Conservation (phyloP, 2,113 vertebrate species). For the Antigone vipio region DNA sequence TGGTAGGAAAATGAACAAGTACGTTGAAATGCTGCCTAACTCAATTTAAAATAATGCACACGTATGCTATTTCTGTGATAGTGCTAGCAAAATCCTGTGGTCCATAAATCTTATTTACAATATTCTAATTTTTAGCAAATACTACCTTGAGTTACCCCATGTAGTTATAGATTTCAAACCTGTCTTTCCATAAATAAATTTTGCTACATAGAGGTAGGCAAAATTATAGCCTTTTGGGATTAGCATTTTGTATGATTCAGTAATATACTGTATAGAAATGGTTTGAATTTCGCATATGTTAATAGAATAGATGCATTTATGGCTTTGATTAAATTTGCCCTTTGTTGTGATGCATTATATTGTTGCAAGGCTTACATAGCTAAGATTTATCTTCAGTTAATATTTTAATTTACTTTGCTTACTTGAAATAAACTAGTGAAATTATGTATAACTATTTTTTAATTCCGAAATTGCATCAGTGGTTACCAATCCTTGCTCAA, state of each 20-base stretch:
- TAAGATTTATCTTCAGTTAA: neutral
- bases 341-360: neutral
- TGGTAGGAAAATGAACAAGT: neutral
- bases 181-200: neutral
- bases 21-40: neutral
- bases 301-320: neutral
- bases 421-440: neutral
- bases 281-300: neutral
- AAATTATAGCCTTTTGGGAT: neutral
- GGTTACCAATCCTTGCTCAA: neutral
- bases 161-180: neutral
- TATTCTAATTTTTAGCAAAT: neutral
- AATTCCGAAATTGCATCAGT: neutral
- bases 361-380: neutral
- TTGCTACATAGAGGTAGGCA: fast-evolving
- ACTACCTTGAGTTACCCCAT: fast-evolving
- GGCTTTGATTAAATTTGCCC: neutral
- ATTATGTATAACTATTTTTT: neutral
- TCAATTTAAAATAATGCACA: neutral
- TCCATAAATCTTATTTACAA: neutral
- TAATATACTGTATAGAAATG: neutral
- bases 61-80: fast-evolving
- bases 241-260: neutral
- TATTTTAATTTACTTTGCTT: neutral
- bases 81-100: neutral